phyloP scores from a whole-genome alignment of 2,113 vertebrate genomes.

The Xiphophorus hellerii region DNA sequence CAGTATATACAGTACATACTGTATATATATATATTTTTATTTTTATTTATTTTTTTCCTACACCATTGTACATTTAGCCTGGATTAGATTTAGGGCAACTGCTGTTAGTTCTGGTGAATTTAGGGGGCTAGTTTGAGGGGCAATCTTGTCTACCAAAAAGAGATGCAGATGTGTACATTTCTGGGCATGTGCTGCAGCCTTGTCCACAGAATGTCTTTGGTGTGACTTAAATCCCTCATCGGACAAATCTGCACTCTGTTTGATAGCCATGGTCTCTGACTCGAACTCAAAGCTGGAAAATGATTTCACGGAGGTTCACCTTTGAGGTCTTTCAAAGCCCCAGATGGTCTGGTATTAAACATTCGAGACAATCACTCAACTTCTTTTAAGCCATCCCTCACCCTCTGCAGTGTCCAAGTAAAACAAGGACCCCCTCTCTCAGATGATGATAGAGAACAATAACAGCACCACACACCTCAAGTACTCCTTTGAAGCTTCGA shows the following conservation, averaged over 20 bases:
- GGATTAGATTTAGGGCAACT: slow-evolving; percentile 19
- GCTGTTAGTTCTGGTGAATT: slow-evolving; percentile 12
- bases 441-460: slow-evolving; percentile 58
- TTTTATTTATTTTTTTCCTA: no score
- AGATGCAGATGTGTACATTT: slow-evolving; percentile 24
- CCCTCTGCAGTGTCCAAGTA: slow-evolving; percentile 13
- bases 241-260: slow-evolving; percentile 34
- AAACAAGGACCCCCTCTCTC: slow-evolving; percentile 23
- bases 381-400: slow-evolving; percentile 43
- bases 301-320: not conserved
- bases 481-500: slow-evolving; percentile 64
- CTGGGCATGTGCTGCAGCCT: slow-evolving; percentile 19
- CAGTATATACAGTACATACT: no score
- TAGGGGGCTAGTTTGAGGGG: slow-evolving; percentile 11
- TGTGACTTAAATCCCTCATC: slow-evolving; percentile 44
- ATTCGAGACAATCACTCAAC: slow-evolving; percentile 47
- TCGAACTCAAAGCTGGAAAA: not conserved
- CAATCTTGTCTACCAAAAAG: slow-evolving; percentile 21
- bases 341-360: slow-evolving; percentile 22
- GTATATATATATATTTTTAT: no score
- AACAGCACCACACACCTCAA: slow-evolving; percentile 52
- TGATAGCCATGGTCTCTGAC: slow-evolving; percentile 1
- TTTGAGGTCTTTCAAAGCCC: slow-evolving; percentile 28
- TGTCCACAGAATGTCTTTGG: slow-evolving; percentile 48
- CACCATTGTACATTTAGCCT: not conserved